A percentile compares a stretch with the other conserved stretches of the same genome.
Evolutionary conservation across 2,797 vertebrate species (phyloP).

Genomic region (Myripristis jacobus): DNA sequence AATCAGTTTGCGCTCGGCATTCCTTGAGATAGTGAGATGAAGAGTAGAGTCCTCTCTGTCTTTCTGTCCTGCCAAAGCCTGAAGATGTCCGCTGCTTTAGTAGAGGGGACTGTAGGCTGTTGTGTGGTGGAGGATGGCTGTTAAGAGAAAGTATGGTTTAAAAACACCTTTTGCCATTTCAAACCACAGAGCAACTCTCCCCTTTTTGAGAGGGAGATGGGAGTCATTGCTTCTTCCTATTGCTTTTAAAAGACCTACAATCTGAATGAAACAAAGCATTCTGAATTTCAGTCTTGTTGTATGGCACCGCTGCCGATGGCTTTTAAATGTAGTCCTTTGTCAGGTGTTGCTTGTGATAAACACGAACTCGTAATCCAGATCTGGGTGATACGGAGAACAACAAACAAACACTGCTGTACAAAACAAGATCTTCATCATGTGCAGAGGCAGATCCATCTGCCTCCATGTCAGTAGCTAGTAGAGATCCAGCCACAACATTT

Average conservation of each 20-base stretch:
- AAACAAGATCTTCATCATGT: slow-evolving; percentile 43
- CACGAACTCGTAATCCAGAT: slow-evolving; percentile 49
- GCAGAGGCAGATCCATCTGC: slow-evolving; percentile 17
- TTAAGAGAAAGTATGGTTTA: slow-evolving; percentile 13
- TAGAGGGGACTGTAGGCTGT: slow-evolving; percentile 45
- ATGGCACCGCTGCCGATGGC: slow-evolving; percentile 73
- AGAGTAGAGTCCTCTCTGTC: slow-evolving; percentile 32
- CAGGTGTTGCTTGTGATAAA: slow-evolving; percentile 33
- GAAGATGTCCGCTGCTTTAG: slow-evolving; percentile 34
- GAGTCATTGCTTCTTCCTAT: slow-evolving; percentile 72
- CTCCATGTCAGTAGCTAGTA: slow-evolving; percentile 14
- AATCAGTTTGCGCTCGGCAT: slow-evolving; percentile 53
- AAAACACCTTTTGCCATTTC: slow-evolving; percentile 28
- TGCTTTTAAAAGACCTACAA: slow-evolving; percentile 78
- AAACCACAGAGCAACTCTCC: slow-evolving; percentile 24
- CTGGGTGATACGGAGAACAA: slow-evolving; percentile 31
- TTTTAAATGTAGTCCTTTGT: slow-evolving; percentile 64
- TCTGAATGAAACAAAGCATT: slow-evolving; percentile 65
- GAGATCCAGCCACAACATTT: background rate
- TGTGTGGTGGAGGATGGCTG: slow-evolving; percentile 43
- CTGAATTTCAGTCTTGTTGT: slow-evolving; percentile 60
- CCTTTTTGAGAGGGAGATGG: slow-evolving; percentile 22
- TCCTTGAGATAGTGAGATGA: slow-evolving; percentile 49
- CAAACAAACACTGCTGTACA: slow-evolving; percentile 50
- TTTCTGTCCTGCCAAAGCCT: slow-evolving; percentile 41